phyloP scores from a whole-genome alignment of 1,140 invertebrate species.

The Galleria mellonella region DNA sequence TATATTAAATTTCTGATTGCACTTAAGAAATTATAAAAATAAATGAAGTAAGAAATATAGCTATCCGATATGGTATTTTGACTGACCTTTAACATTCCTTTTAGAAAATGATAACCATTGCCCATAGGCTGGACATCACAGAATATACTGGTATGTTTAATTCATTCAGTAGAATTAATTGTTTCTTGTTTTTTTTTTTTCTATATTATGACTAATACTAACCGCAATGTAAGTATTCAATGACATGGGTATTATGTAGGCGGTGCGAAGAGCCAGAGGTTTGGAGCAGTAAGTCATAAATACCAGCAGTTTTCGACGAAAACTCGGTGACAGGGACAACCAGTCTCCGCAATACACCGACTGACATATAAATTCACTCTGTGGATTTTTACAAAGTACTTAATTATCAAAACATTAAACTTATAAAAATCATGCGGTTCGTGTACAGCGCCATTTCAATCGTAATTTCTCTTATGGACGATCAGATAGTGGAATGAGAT shows the following conservation, averaged over 20 bases:
- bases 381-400: conserved; percentile 6
- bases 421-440: too few relatives aligned
- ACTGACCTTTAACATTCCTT: too few relatives aligned
- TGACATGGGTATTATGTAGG: conserved; percentile 43
- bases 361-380: conserved; percentile 41
- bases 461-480: not conserved
- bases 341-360: conserved; percentile 37
- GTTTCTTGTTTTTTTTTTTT: not conserved
- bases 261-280: conserved; percentile 28
- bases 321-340: conserved; percentile 26
- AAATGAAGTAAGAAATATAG: too few relatives aligned
- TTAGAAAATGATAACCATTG: too few relatives aligned
- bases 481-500: not conserved
- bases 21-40: too few relatives aligned
- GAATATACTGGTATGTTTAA: too few relatives aligned
- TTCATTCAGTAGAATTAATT: not conserved
- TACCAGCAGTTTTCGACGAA: conserved; percentile 31
- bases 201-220: conserved; percentile 7
- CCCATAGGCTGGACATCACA: too few relatives aligned
- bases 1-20: too few relatives aligned
- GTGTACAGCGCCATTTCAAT: not conserved
- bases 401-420: too few relatives aligned
- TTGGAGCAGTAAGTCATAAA: conserved; percentile 33
- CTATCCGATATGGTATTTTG: too few relatives aligned
- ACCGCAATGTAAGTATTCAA: conserved; percentile 49